A percentile compares a stretch with the other conserved stretches of the same genome.
These are phyloP conservation scores for Parnassius glacialis DNA, from an alignment of 2,888 invertebrate genomes.

Conservation along the genomic window DNA sequence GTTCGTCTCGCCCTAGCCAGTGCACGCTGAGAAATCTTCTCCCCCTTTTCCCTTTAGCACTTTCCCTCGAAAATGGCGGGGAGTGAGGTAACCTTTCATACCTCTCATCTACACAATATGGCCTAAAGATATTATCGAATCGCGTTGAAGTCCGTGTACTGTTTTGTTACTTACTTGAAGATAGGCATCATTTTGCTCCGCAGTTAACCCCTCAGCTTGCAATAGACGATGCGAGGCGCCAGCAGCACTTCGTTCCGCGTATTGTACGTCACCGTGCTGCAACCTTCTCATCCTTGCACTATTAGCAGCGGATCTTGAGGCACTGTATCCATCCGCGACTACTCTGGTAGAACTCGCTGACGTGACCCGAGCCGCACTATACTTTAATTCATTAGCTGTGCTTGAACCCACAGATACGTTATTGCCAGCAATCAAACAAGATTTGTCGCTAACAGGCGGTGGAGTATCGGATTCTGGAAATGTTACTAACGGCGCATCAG, in stretches of 20 bases:
- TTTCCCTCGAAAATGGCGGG: too few species aligned
- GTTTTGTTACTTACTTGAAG: constrained; percentile 83
- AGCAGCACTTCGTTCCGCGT: constrained; percentile 89
- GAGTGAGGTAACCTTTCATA: too few species aligned
- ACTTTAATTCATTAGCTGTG: constrained; percentile 87
- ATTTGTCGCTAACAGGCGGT: constrained; percentile 75
- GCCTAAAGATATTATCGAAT: too few species aligned
- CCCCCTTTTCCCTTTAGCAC: too few species aligned
- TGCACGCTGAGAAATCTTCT: too few species aligned
- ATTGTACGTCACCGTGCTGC: constrained; percentile 90
- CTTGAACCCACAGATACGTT: constrained; percentile 61
- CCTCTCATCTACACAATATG: too few species aligned
- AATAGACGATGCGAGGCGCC: constrained; percentile 89
- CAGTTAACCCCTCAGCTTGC: constrained; percentile 91
- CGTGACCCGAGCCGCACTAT: constrained; percentile 90
- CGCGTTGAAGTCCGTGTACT: too few species aligned
- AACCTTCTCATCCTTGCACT: constrained; percentile 79
- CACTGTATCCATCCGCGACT: constrained; percentile 90
- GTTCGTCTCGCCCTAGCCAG: too few species aligned
- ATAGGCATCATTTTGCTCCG: constrained; percentile 91
- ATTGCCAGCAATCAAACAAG: constrained; percentile 70
- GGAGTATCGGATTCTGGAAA: constrained; percentile 91
- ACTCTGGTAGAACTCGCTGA: constrained; percentile 88
- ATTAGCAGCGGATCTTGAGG: constrained; percentile 80
- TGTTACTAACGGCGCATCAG: constrained; percentile 87